Percentiles rank a stretch among this genome's conserved stretches.
Conservation (phyloP, 2,888 invertebrate genomes). For the Polydrusus pterygomalis region DNA sequence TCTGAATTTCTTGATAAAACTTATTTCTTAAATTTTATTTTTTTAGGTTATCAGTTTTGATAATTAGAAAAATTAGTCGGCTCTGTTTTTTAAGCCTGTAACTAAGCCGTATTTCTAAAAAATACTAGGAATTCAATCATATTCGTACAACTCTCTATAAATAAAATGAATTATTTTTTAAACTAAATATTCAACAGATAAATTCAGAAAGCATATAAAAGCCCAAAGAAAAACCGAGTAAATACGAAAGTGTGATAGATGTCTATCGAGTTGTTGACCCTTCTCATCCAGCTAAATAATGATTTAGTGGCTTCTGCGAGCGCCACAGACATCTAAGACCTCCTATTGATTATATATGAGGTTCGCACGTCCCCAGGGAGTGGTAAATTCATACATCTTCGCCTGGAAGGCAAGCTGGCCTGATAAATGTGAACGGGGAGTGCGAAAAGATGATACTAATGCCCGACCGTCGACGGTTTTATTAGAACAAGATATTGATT, state of each 20-base stretch:
- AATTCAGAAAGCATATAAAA: conserved; percentile 19
- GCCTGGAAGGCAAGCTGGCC: conserved; percentile 55
- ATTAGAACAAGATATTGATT: conserved; percentile 60
- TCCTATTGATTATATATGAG: conserved; percentile 68
- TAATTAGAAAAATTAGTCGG: too few relatives aligned
- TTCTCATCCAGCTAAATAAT: conserved; percentile 53
- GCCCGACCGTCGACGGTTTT: conserved; percentile 61
- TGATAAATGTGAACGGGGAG: conserved; percentile 62
- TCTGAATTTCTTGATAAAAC: too few relatives aligned
- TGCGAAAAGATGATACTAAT: conserved; percentile 68
- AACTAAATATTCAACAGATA: conserved; percentile 33
- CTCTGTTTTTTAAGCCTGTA: too few relatives aligned
- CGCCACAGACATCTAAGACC: conserved; percentile 60
- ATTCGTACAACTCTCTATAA: not conserved
- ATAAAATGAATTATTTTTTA: not conserved
- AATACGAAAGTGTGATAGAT: conserved; percentile 45
- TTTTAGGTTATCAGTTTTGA: too few relatives aligned
- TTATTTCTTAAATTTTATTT: too few relatives aligned
- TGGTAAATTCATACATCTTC: conserved; percentile 65
- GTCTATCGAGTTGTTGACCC: conserved; percentile 55
- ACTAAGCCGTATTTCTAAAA: too few relatives aligned
- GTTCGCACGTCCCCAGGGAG: conserved; percentile 63
- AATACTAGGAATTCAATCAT: too few relatives aligned
- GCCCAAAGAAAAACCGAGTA: conserved; percentile 22
- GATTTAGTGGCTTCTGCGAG: conserved; percentile 55